Base-by-base conservation (phyloP, 2,888 invertebrate genomes). In the Cataglyphis cursor region DNA sequence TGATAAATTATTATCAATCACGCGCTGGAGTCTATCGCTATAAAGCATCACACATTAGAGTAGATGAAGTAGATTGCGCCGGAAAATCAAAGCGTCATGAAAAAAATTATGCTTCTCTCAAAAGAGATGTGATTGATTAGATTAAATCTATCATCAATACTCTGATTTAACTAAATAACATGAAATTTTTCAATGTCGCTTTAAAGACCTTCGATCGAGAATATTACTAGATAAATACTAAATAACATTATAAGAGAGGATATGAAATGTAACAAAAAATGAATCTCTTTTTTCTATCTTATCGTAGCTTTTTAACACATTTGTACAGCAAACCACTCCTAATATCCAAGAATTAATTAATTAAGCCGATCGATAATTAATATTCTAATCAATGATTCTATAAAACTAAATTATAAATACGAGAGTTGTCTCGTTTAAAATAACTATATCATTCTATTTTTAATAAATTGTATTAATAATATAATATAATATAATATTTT, bases 1-100 rank as follows among this genome's bases (percentile, higher is more conserved):
- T 35, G 31, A 59, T 59, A 78, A 44, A 72, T 78, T 78, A 66
- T 78, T 59, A 70, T 78, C 41, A 70, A 44, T 59, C 72, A 48
- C 59, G 28, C 44, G 44, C 44, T 44, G 72, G 15, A 80, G 10
- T 70, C 72, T 80, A 80, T 59, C 59, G 78, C 59, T 78, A 78
- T 35, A 21, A 78, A 80, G 72, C 72, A 35, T 59, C 41, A 35
- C 35, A 68, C 35, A 21, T 21, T 72, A 72, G 44, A 59, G 18
- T 72, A 72, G 57, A 70, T 31, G 10, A 78, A 59, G 35, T 78
- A 38, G 38, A 72, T 35, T 18, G 48, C 35, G 48, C 8, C 48
- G 31, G 5, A 44, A 51, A 80, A 80, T 80, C 18, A 35, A 44
- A 24, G 21, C 31, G 21, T 57, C 31, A 24, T 24, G 18, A 24